Conservation (phyloP, 2,797 vertebrate species). For the Streptopelia turtur region DNA sequence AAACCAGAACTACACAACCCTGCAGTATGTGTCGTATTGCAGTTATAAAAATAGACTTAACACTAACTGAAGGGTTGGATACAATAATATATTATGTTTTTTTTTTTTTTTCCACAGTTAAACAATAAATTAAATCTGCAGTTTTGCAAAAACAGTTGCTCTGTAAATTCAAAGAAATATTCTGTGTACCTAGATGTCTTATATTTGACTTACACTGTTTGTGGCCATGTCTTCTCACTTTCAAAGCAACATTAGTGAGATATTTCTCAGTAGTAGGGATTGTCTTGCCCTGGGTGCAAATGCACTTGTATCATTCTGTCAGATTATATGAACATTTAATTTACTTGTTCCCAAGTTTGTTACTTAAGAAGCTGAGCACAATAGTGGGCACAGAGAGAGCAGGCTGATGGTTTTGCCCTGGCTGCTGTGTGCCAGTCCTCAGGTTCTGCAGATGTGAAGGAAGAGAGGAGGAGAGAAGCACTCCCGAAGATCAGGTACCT, state of each 20-base stretch:
- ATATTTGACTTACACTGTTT: not conserved
- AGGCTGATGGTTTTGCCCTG: not conserved
- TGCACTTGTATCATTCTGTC: not conserved
- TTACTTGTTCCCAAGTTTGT: not conserved
- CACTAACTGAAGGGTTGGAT: not conserved
- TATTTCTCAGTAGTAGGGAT: not conserved
- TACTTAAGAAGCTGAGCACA: not conserved
- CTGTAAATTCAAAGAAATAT: not conserved
- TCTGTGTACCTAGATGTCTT: not conserved
- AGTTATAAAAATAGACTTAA: not conserved
- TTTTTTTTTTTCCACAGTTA: not conserved
- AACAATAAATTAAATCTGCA: not conserved
- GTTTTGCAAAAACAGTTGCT: not conserved
- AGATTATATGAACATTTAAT: not conserved
- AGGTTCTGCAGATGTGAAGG: not conserved
- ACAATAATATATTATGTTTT: not conserved
- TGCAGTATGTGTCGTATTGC: not conserved
- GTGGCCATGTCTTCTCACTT: not conserved
- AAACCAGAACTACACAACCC: accelerated
- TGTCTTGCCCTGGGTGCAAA: not conserved
- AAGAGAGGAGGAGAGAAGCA: not conserved
- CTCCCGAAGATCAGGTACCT: not conserved
- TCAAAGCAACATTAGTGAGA: not conserved
- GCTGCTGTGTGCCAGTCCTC: not conserved
- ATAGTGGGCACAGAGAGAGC: not conserved